phyloP scores from a whole-genome alignment of 2,797 vertebrate species.

The Catharus ustulatus region DNA sequence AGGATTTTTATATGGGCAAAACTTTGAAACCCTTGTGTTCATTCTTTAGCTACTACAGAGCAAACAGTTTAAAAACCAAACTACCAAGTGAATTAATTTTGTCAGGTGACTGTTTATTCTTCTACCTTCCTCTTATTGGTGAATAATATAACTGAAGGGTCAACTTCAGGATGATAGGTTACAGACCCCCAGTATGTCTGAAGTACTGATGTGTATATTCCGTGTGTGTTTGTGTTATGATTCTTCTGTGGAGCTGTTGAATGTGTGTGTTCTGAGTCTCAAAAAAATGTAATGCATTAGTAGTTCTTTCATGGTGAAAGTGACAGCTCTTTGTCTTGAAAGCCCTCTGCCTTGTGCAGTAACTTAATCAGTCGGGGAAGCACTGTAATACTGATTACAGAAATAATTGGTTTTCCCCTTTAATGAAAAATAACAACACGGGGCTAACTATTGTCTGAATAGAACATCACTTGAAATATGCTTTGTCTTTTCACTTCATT shows the following conservation, averaged over 20 bases:
- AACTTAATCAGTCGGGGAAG: not conserved
- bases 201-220: not conserved
- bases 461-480: not conserved
- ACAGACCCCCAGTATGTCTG: not conserved
- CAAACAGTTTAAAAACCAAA: not conserved
- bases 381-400: not conserved
- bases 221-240: not conserved
- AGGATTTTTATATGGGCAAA: not conserved
- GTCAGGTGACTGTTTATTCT: not conserved
- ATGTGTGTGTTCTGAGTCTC: not conserved
- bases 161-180: not conserved
- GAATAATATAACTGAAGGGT: not conserved
- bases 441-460: not conserved
- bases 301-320: not conserved
- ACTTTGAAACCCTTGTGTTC: not conserved
- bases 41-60: not conserved
- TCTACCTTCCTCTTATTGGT: not conserved
- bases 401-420: not conserved
- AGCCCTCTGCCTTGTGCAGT: not conserved
- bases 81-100: not conserved
- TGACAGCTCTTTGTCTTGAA: not conserved
- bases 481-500: not conserved
- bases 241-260: not conserved
- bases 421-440: not conserved
- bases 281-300: not conserved